phyloP scores from a whole-genome alignment of 2,888 invertebrate species.

The Tenodera sinensis region DNA sequence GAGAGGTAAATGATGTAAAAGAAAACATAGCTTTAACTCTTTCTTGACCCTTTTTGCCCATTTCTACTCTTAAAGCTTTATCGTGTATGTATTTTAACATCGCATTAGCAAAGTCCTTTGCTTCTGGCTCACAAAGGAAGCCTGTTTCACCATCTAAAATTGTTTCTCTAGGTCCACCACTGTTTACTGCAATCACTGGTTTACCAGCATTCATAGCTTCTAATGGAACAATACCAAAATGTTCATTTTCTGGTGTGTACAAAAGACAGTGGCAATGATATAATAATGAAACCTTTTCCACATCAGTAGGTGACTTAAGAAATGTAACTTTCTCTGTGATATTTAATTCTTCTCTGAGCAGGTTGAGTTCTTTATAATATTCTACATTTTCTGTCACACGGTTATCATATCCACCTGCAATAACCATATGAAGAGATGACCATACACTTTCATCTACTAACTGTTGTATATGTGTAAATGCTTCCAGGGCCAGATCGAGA shows the following conservation, averaged over 20 bases:
- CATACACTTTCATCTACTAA: constrained; percentile 55
- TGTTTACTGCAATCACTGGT: constrained; percentile 92
- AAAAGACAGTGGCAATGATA: constrained; percentile 72
- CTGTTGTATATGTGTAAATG: constrained; percentile 65
- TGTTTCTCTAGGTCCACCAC: constrained; percentile 95
- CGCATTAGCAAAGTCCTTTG: constrained; percentile 70
- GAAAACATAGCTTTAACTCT: constrained; percentile 79
- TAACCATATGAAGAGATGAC: constrained; percentile 72
- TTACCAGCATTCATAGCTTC: constrained; percentile 95
- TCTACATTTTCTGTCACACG: constrained; percentile 83
- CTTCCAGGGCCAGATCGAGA: constrained; percentile 76
- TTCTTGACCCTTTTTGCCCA: constrained; percentile 73
- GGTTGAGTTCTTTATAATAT: constrained; percentile 72
- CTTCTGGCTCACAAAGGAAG: constrained; percentile 67
- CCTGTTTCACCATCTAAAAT: constrained; percentile 76
- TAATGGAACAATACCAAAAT: constrained; percentile 98
- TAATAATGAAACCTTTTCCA: constrained; percentile 78
- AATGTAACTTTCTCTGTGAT: constrained; percentile 74
- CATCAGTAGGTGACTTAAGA: constrained; percentile 82
- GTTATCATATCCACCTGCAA: constrained; percentile 96
- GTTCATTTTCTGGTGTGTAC: constrained; percentile 96
- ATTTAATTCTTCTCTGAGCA: constrained; percentile 60
- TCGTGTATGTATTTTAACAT: constrained; percentile 67
- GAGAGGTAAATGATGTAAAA: constrained; percentile 71
- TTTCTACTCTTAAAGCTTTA: constrained; percentile 55